Percentiles rank a stretch among this genome's conserved stretches.
phyloP scores from a whole-genome alignment of 2,888 invertebrate species.

The Drosophila flavopinicola region DNA sequence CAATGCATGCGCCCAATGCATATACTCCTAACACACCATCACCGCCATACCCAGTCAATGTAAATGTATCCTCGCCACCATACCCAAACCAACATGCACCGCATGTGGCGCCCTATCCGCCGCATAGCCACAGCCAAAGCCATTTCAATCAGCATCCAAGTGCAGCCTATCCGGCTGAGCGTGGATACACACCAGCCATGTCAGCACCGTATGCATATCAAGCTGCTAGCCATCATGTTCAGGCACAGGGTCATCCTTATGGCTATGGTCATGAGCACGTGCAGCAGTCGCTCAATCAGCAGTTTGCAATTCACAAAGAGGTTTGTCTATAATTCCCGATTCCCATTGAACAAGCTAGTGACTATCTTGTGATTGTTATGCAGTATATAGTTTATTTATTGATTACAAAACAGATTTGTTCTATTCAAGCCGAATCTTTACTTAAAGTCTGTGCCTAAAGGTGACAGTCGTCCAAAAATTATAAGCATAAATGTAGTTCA shows the following conservation, averaged over 20 bases:
- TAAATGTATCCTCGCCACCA: constrained; percentile 25
- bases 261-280: constrained; percentile 44
- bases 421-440: too few relatives aligned
- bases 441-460: too few relatives aligned
- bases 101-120: constrained; percentile 25
- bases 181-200: constrained; percentile 71
- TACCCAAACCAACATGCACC: constrained; percentile 14
- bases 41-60: constrained; percentile 58
- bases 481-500: too few relatives aligned
- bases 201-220: constrained; percentile 58
- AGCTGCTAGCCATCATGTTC: constrained; percentile 69
- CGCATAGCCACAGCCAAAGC: constrained; percentile 23
- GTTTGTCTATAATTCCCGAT: constrained; percentile 71
- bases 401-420: too few relatives aligned
- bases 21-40: constrained; percentile 45
- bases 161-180: constrained; percentile 60
- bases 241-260: constrained; percentile 60
- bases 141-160: constrained; percentile 47
- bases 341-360: neutral
- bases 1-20: constrained; percentile 52
- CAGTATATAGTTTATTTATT: too few relatives aligned
- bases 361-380: too few relatives aligned
- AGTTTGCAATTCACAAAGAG: constrained; percentile 74
- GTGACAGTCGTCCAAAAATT: too few relatives aligned
- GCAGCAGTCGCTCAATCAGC: constrained; percentile 53